These are phyloP conservation scores for Pipra filicauda DNA, from an alignment of 2,113 vertebrate genomes.

Conservation along the genomic window DNA sequence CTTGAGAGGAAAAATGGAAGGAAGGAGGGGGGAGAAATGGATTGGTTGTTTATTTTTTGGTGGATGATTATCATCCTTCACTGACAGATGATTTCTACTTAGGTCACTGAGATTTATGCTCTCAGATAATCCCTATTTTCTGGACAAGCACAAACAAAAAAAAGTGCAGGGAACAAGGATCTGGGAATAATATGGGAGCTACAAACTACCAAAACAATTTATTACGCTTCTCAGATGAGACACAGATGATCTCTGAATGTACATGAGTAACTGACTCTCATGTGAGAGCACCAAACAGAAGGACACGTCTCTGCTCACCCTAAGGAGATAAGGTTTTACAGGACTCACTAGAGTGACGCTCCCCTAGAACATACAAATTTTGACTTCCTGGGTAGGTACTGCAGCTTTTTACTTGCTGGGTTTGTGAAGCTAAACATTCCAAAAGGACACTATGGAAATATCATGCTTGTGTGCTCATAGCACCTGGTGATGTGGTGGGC, in stretches of 20 bases:
- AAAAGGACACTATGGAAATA: neutral
- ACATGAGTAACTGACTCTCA: rapidly evolving
- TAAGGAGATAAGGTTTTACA: neutral
- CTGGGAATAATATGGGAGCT: neutral
- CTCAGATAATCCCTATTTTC: neutral
- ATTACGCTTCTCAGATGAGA: neutral
- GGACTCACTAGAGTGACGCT: neutral
- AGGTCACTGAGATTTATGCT: neutral
- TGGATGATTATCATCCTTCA: neutral
- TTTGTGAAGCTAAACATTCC: neutral
- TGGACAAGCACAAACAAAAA: neutral
- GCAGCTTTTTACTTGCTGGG: neutral
- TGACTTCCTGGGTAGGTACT: neutral
- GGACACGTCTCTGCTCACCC: neutral
- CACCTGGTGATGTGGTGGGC: neutral
- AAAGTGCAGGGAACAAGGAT: neutral
- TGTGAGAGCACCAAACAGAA: neutral
- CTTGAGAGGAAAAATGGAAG: neutral
- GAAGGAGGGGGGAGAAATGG: neutral
- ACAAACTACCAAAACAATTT: neutral
- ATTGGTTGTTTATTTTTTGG: neutral
- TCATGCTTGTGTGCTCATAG: neutral
- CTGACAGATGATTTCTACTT: neutral
- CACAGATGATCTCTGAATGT: neutral
- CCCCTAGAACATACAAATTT: neutral